Evolutionary conservation across 2,888 invertebrate species (phyloP).

Genomic region (Harpalus rubripes): DNA sequence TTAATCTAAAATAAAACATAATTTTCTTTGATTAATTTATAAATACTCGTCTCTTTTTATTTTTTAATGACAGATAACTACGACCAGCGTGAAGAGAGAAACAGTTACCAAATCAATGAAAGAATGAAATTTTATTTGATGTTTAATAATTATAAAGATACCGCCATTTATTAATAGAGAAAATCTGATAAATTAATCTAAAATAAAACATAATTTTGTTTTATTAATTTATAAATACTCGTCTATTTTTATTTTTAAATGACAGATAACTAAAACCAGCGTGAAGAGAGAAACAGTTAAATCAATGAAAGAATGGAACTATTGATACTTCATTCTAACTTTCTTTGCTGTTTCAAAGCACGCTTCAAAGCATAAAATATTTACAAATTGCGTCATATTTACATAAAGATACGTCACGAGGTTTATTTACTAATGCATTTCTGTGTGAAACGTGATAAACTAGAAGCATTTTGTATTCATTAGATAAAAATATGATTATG

Average conservation of each 20-base stretch:
- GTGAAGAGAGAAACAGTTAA: no score
- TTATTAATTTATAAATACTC: slow-evolving; percentile 1
- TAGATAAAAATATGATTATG: slow-evolving; percentile 45
- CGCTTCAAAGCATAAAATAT: background rate
- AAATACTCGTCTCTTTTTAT: background rate
- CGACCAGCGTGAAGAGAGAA: background rate
- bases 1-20: no score
- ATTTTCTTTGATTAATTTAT: background rate
- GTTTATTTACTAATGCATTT: slow-evolving; percentile 50
- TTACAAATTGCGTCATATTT: slow-evolving; percentile 22
- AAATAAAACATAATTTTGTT: background rate
- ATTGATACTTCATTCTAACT: background rate
- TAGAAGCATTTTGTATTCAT: slow-evolving; percentile 47
- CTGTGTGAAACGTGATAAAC: slow-evolving; percentile 38
- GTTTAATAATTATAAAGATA: background rate
- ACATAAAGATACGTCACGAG: slow-evolving; percentile 20
- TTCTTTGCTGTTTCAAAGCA: background rate
- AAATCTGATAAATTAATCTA: no score
- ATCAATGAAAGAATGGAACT: no score
- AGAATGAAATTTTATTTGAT: background rate
- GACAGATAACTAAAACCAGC: background rate
- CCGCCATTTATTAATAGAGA: background rate
- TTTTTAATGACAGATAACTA: background rate
- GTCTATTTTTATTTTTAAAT: background rate
- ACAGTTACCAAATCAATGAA: no score